phyloP scores from a whole-genome alignment of 2,888 invertebrate genomes.

The Macaria notata region DNA sequence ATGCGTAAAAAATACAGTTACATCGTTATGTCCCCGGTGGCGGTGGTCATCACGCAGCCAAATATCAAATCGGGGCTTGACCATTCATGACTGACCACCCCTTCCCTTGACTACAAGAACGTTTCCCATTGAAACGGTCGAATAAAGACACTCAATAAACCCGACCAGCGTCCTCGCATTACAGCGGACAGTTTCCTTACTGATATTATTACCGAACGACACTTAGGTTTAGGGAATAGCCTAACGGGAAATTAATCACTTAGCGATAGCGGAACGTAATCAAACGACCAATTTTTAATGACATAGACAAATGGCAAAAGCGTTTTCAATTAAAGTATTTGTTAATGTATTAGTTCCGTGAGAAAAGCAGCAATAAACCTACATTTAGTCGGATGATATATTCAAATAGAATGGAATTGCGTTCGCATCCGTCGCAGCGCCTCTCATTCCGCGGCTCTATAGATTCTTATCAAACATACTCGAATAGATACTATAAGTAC shows the following conservation, averaged over 20 bases:
- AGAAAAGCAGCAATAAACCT: constrained; percentile 82
- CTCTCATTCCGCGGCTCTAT: constrained; percentile 61
- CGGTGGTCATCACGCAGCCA: constrained; percentile 65
- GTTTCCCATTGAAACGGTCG: constrained; percentile 56
- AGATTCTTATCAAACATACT: constrained; percentile 73
- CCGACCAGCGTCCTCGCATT: constrained; percentile 51
- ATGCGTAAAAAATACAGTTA: constrained; percentile 74
- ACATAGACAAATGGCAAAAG: constrained; percentile 72
- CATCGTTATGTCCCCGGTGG: constrained; percentile 65
- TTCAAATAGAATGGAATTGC: constrained; percentile 78
- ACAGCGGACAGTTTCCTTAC: constrained; percentile 40
- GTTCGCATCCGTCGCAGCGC: constrained; percentile 76
- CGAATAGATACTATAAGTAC: constrained; percentile 17
- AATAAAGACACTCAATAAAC: constrained; percentile 53
- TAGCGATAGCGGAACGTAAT: constrained; percentile 50
- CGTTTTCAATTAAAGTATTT: constrained; percentile 74
- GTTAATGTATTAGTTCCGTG: constrained; percentile 80
- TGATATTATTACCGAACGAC: constrained; percentile 40
- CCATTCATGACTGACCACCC: constrained; percentile 71
- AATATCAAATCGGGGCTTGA: constrained; percentile 69
- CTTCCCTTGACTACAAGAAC: constrained; percentile 52
- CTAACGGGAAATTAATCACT: constrained; percentile 53
- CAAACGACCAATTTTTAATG: constrained; percentile 56
- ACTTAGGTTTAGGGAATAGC: constrained; percentile 51
- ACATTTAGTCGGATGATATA: constrained; percentile 78